Evolutionary conservation across 2,888 invertebrate genomes (phyloP).

Genomic region (Diaphora mendica): DNA sequence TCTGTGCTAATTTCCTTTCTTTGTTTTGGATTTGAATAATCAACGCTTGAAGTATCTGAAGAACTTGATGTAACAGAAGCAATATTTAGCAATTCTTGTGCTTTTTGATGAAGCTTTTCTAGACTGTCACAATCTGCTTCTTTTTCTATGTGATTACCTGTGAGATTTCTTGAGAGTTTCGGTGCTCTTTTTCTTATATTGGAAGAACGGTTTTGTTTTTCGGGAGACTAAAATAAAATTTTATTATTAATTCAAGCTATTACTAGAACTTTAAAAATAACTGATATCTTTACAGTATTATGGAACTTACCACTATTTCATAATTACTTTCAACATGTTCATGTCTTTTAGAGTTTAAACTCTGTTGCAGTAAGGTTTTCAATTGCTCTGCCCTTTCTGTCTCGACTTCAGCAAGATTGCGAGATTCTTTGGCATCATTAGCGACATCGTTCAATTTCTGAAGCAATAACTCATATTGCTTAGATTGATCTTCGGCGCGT

Average conservation of each 20-base stretch:
- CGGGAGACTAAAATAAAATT: slow-evolving; percentile 34
- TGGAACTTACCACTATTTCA: slow-evolving; percentile 29
- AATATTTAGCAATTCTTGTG: slow-evolving; percentile 75
- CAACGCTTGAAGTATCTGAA: slow-evolving; percentile 67
- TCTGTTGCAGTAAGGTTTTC: slow-evolving; percentile 67
- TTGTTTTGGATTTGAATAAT: slow-evolving; percentile 44
- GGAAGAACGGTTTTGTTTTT: slow-evolving; percentile 20
- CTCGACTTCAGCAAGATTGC: slow-evolving; percentile 69
- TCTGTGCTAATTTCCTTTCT: slow-evolving; percentile 29
- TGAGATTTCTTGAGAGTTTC: slow-evolving; percentile 36
- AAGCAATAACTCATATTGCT: slow-evolving; percentile 73
- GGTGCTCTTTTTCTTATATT: slow-evolving; percentile 32
- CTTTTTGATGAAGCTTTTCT: slow-evolving; percentile 76
- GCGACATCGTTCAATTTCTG: slow-evolving; percentile 74
- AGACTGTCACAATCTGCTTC: slow-evolving; percentile 64
- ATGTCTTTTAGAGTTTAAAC: slow-evolving; percentile 45
- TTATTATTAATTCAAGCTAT: neutral
- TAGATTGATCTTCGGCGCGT: slow-evolving; percentile 72
- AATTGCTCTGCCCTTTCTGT: slow-evolving; percentile 65
- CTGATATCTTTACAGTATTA: neutral
- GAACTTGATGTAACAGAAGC: slow-evolving; percentile 70
- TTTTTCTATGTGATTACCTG: slow-evolving; percentile 50
- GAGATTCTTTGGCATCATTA: slow-evolving; percentile 71
- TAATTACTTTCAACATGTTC: slow-evolving; percentile 39
- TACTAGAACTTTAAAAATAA: neutral